Evolutionary conservation across 2,113 vertebrate genomes (phyloP).

Genomic region (Menura novaehollandiae): DNA sequence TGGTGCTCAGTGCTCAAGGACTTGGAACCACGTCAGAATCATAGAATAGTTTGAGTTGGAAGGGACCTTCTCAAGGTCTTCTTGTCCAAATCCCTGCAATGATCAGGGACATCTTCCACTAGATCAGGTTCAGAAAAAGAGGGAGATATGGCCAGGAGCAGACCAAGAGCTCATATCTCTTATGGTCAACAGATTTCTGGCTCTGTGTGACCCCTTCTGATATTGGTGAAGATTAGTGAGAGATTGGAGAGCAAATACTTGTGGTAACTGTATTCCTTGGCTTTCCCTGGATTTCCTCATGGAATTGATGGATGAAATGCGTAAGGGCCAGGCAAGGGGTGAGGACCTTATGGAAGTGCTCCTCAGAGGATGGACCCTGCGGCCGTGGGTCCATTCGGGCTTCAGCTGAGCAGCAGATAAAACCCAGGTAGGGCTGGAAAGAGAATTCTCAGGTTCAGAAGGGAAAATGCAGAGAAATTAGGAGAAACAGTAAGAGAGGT

Average conservation of each 20-base stretch:
- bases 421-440: background rate
- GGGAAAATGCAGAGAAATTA: background rate
- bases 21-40: background rate
- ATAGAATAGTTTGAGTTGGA: background rate
- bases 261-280: background rate
- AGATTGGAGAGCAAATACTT: background rate
- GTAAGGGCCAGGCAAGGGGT: background rate
- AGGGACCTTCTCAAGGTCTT: background rate
- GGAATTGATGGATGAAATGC: background rate
- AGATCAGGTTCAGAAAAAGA: background rate
- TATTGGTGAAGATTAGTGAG: background rate
- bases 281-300: background rate
- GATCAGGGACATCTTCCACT: background rate
- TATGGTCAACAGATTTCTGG: background rate
- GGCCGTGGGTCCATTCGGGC: rapidly evolving
- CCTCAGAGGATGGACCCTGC: background rate
- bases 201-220: background rate
- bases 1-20: background rate
- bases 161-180: background rate
- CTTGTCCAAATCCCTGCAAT: background rate
- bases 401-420: background rate
- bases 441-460: background rate
- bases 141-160: background rate
- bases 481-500: background rate
- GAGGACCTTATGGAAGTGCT: background rate